phyloP scores from a whole-genome alignment of 2,113 vertebrate genomes.

The Tichodroma muraria region DNA sequence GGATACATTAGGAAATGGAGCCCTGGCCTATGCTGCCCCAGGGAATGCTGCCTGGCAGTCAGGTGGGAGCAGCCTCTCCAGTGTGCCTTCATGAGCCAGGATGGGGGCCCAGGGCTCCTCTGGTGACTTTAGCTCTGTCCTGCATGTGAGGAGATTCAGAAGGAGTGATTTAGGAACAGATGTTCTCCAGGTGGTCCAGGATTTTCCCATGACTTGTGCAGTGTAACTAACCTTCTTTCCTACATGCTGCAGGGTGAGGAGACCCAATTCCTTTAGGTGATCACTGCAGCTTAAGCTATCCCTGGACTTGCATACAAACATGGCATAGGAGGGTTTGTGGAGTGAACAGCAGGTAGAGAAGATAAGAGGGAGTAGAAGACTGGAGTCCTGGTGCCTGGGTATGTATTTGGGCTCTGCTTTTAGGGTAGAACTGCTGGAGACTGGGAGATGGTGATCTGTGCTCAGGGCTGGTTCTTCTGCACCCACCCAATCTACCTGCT shows the following conservation, averaged over 20 bases:
- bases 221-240: background rate
- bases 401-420: background rate
- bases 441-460: background rate
- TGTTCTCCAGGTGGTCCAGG: background rate
- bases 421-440: background rate
- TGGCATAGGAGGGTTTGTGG: background rate
- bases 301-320: background rate
- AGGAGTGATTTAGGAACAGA: background rate
- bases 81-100: background rate
- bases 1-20: background rate
- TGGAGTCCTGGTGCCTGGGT: background rate
- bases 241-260: rapidly evolving
- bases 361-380: background rate
- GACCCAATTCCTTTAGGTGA: background rate
- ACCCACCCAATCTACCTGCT: background rate
- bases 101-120: background rate
- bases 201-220: background rate
- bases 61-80: background rate
- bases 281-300: background rate
- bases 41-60: background rate
- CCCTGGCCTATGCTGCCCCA: background rate
- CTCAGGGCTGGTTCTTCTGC: background rate
- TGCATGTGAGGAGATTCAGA: background rate
- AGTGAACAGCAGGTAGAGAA: background rate
- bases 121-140: background rate